These are phyloP conservation scores for Corvus cornix DNA, from an alignment of 2,113 vertebrate species.

Conservation along the genomic window DNA sequence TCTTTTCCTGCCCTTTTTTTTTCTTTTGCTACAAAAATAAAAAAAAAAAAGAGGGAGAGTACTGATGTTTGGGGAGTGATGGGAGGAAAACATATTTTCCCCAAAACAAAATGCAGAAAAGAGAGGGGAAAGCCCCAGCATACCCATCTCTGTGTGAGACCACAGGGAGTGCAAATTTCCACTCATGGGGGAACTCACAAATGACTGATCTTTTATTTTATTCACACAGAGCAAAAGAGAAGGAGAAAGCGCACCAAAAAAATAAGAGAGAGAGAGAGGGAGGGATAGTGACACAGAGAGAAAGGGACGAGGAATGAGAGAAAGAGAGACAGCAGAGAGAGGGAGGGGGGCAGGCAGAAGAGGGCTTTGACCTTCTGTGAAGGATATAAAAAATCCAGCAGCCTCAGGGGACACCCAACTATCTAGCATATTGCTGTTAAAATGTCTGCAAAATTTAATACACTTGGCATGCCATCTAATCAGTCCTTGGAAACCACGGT, in stretches of 20 bases:
- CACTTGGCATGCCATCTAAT: constrained; percentile 86
- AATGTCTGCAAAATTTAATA: constrained; percentile 94
- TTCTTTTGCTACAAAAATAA: constrained; percentile 64
- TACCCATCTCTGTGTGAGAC: constrained; percentile 43
- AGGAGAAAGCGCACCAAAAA: neutral
- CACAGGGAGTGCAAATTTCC: constrained; percentile 1
- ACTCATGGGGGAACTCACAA: neutral
- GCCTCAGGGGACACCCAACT: constrained; percentile 89
- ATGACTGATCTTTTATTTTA: constrained; percentile 20
- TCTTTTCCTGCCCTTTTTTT: constrained; percentile 88
- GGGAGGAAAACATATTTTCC: constrained; percentile 63
- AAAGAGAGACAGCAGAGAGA: constrained; percentile 25
- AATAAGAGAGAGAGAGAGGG: neutral
- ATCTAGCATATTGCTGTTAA: constrained; percentile 93
- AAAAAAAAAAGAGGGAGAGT: neutral
- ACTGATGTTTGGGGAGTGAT: constrained; percentile 42
- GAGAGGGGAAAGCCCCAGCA: constrained; percentile 24
- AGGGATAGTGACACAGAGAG: constrained; percentile 23
- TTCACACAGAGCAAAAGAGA: neutral
- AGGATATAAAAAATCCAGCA: constrained; percentile 94
- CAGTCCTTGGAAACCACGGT: constrained; percentile 81
- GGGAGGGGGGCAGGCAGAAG: constrained; percentile 72
- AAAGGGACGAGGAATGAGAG: neutral
- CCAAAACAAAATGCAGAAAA: constrained; percentile 71
- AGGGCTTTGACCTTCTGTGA: constrained; percentile 94